Evolutionary conservation across 2,113 vertebrate species (phyloP).

Genomic region (Holacanthus passer): DNA sequence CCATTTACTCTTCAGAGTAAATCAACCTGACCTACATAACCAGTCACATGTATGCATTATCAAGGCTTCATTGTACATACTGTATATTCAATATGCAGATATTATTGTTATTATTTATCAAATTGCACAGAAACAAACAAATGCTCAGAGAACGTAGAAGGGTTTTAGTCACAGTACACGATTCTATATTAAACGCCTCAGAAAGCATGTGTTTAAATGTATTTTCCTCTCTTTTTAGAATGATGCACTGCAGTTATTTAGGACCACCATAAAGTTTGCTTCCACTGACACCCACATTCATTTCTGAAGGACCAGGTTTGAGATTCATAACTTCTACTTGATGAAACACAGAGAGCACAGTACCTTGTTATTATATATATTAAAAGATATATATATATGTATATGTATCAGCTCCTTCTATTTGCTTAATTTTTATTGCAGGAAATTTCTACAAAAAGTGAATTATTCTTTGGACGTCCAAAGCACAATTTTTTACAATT

Average conservation of each 20-base stretch:
- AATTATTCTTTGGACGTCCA: constrained; percentile 65
- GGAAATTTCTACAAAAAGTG: constrained; percentile 69
- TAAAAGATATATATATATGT: not conserved
- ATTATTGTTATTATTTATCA: constrained; percentile 47
- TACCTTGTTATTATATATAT: constrained; percentile 25
- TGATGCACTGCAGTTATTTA: constrained; percentile 58
- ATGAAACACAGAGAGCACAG: constrained; percentile 65
- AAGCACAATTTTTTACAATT: constrained; percentile 82
- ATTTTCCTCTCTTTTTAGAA: constrained; percentile 54
- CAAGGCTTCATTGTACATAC: constrained; percentile 70
- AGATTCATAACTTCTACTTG: constrained; percentile 43
- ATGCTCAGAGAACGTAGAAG: constrained; percentile 29
- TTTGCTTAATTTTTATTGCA: constrained; percentile 63
- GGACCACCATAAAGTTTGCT: constrained; percentile 30
- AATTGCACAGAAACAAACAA: constrained; percentile 62
- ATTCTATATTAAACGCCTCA: constrained; percentile 54
- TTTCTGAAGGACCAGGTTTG: constrained; percentile 54
- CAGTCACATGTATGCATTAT: constrained; percentile 60
- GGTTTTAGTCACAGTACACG: constrained; percentile 54
- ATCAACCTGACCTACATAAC: constrained; percentile 53
- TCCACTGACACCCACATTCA: constrained; percentile 55
- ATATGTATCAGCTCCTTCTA: constrained; percentile 40
- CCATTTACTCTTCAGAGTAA: constrained; percentile 50
- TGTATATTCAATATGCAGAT: constrained; percentile 69
- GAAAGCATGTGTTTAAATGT: constrained; percentile 72